Base-by-base conservation (phyloP, 2,797 vertebrate species). In the Cossypha polioptera region DNA sequence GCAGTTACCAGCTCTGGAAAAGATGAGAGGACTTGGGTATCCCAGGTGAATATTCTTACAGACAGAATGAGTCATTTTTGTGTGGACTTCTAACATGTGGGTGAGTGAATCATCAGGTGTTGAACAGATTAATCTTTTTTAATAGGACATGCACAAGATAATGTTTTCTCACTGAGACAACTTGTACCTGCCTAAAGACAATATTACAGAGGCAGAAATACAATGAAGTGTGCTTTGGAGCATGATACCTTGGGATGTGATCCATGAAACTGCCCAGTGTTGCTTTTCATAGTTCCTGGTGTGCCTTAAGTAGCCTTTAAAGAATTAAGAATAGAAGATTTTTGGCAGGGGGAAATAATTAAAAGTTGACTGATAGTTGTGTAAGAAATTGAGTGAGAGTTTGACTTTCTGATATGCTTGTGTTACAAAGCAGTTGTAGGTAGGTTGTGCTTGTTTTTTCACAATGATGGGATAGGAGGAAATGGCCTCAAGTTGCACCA, bases 61-160 rank as follows among this genome's bases (percentile, higher is more conserved):
- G 87, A 73, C 15, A 16, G 71, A 95, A 51, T 96, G 94, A 96
- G 75, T 96, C 96, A 96, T 67, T 92, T 94, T 85, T 6, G 7
- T 95, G 92, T 95, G 96, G 96, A 96, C 94, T 96, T 91, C 2
- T 22, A 67, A 29, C 55, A n/a, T 22, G 95, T 94, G 91, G 96
- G 91, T 87, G 92, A 93, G 75, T 96, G 96, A 96, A 92, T 96
- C 96, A 96, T 93, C 86, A 92, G 82, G 96, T 96, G 96, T 93
- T 87, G 91, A 96, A 96, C 95, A 95, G 95, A 94, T 94, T n/a
- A 84, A 76, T 94, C 50, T 85, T 68, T 57, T 50, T 81, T 79
- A 85, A 94, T 89, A 68, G 89, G 95, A 89, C 68, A 35, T 0
- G 20, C 51, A 53, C 22, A 78, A 93, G 74, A 18, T 51, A 9